Evolutionary conservation across 2,797 vertebrate species (phyloP).

Genomic region (Mus caroli): DNA sequence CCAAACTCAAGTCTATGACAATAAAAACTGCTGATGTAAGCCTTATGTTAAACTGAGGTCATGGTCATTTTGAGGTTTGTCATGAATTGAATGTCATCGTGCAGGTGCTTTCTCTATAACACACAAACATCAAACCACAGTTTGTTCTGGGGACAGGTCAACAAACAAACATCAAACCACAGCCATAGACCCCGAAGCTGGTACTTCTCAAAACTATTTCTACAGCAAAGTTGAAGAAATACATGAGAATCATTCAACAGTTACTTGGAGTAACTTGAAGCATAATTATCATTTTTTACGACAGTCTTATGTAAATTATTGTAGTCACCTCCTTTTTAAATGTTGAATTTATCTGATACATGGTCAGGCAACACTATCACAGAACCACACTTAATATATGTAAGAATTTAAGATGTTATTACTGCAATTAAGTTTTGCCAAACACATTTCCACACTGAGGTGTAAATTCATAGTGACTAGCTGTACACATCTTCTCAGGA

Average conservation of each 20-base stretch:
- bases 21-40: background rate
- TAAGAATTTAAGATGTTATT: slow-evolving; percentile 35
- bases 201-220: background rate
- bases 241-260: background rate
- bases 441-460: background rate
- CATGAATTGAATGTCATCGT: background rate
- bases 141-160: background rate
- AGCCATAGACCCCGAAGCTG: background rate
- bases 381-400: slow-evolving; percentile 30
- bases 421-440: slow-evolving; percentile 49
- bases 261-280: background rate
- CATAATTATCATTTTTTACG: slow-evolving; percentile 25
- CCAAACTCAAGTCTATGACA: background rate
- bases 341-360: background rate
- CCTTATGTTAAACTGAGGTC: background rate
- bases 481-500: background rate
- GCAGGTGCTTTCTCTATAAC: background rate
- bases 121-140: background rate
- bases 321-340: slow-evolving; percentile 28
- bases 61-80: background rate
- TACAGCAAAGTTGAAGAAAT: background rate
- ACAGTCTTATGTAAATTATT: slow-evolving; percentile 44
- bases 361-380: background rate
- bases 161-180: background rate
- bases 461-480: background rate